A percentile compares a stretch with the other conserved stretches of the same genome.
These are phyloP conservation scores for Muscina levida DNA, from an alignment of 2,888 invertebrate species.

Conservation along the genomic window DNA sequence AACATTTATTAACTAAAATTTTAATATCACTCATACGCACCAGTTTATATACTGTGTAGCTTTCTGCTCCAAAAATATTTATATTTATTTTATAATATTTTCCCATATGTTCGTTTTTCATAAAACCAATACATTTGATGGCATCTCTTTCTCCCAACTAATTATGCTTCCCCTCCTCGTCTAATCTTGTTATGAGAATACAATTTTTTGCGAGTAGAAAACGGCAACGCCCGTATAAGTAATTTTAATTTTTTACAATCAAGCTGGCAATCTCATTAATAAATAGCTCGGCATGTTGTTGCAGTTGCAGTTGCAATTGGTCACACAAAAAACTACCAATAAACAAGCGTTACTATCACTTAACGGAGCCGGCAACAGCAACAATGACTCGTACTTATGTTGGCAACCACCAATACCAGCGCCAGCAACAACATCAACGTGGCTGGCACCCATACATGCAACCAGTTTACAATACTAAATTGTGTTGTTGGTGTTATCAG, in stretches of 20 bases:
- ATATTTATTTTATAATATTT: too few species aligned
- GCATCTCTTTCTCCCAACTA: background rate
- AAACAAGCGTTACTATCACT: conserved; percentile 64
- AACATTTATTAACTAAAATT: too few species aligned
- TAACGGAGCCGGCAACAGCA: conserved; percentile 31
- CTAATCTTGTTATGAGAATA: conserved; percentile 30
- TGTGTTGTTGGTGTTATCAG: conserved; percentile 14
- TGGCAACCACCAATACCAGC: background rate
- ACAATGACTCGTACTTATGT: too few species aligned
- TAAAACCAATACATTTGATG: conserved; percentile 17
- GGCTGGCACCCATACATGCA: background rate
- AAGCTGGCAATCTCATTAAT: conserved; percentile 78
- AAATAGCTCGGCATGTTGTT: conserved; percentile 77
- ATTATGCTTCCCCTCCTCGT: conserved; percentile 16
- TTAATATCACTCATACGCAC: too few species aligned
- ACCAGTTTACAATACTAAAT: background rate
- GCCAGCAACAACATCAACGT: conserved; percentile 40
- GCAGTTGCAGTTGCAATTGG: conserved; percentile 64
- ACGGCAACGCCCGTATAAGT: conserved; percentile 66
- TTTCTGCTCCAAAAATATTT: too few species aligned
- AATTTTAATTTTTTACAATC: conserved; percentile 73
- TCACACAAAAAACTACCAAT: conserved; percentile 65
- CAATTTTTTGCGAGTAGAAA: conserved; percentile 57
- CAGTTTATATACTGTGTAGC: too few species aligned
- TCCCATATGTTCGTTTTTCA: too few species aligned